Conservation (phyloP, 2,888 invertebrate species). For the Nephrotoma guestfalica region DNA sequence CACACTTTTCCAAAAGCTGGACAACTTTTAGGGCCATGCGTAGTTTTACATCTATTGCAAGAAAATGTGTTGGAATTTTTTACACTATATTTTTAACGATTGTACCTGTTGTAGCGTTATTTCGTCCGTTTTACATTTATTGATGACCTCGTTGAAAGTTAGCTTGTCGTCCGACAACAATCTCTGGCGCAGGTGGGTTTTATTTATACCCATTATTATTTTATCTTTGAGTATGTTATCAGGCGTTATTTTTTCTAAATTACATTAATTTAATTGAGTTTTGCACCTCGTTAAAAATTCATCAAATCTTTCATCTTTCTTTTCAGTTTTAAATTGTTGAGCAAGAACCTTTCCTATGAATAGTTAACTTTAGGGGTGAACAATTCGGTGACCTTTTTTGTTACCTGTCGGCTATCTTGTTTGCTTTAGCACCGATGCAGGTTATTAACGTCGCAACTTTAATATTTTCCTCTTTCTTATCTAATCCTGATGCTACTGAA, state of each 20-base stretch:
- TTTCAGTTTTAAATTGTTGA: not conserved
- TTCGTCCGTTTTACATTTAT: not conserved
- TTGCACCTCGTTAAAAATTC: not conserved
- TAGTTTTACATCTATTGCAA: too few relatives aligned
- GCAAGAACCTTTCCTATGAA: not conserved
- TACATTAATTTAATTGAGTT: too few relatives aligned
- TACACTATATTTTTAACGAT: not conserved
- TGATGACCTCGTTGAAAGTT: not conserved
- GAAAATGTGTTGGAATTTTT: too few relatives aligned
- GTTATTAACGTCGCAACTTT: not conserved
- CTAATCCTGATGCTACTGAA: not conserved
- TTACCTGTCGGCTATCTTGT: not conserved
- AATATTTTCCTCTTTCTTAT: not conserved
- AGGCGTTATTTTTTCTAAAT: too few relatives aligned
- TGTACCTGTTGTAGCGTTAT: not conserved
- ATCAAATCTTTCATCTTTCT: too few relatives aligned
- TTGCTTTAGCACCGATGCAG: not conserved
- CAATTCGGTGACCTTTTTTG: not conserved
- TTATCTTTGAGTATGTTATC: not conserved
- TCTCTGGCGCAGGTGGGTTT: not conserved
- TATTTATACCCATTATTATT: not conserved
- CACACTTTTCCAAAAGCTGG: too few relatives aligned
- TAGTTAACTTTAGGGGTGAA: not conserved
- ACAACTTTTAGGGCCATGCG: too few relatives aligned
- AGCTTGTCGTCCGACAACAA: too few relatives aligned